phyloP scores from a whole-genome alignment of 2,888 invertebrate species.

The Nomada fucata region DNA sequence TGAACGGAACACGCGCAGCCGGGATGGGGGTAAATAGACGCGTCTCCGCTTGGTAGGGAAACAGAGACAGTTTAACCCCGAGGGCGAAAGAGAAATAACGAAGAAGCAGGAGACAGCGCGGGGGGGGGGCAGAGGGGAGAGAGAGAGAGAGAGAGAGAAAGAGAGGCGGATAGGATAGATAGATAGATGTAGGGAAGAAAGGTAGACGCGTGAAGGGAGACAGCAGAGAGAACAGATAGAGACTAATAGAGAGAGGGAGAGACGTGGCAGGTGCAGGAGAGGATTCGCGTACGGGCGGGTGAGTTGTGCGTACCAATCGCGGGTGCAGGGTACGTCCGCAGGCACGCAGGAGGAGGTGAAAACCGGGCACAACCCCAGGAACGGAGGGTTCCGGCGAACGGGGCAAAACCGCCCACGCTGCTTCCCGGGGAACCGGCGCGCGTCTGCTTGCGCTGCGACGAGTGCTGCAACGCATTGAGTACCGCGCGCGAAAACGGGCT shows the following conservation, averaged over 20 bases:
- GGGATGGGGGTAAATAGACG: slow-evolving; percentile 58
- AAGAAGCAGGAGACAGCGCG: background rate
- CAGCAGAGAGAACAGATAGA: slow-evolving; percentile 10
- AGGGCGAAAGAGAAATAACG: slow-evolving; percentile 18
- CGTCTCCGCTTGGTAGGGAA: slow-evolving; percentile 9
- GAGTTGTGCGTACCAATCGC: slow-evolving; percentile 74
- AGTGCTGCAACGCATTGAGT: slow-evolving; percentile 69
- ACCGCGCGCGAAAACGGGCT: slow-evolving; percentile 70
- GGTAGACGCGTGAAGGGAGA: slow-evolving; percentile 22
- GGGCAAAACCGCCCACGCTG: slow-evolving; percentile 73
- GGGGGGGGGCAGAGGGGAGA: too few species aligned
- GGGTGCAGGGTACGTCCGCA: slow-evolving; percentile 73
- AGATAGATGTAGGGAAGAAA: slow-evolving; percentile 15
- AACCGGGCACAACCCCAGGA: slow-evolving; percentile 74
- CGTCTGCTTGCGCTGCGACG: slow-evolving; percentile 69
- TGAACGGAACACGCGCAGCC: slow-evolving; percentile 59
- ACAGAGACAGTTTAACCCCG: slow-evolving; percentile 16
- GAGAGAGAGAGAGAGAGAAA: slow-evolving; percentile 24
- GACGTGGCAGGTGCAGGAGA: slow-evolving; percentile 71
- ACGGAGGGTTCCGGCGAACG: slow-evolving; percentile 68
- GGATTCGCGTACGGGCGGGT: slow-evolving; percentile 72
- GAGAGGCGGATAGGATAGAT: slow-evolving; percentile 29
- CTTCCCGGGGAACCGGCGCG: slow-evolving; percentile 72
- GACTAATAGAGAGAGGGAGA: slow-evolving; percentile 47
- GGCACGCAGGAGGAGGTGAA: slow-evolving; percentile 71